A percentile compares a stretch with the other conserved stretches of the same genome.
Conservation (phyloP, 2,797 vertebrate species). For the Kryptopterus vitreolus region DNA sequence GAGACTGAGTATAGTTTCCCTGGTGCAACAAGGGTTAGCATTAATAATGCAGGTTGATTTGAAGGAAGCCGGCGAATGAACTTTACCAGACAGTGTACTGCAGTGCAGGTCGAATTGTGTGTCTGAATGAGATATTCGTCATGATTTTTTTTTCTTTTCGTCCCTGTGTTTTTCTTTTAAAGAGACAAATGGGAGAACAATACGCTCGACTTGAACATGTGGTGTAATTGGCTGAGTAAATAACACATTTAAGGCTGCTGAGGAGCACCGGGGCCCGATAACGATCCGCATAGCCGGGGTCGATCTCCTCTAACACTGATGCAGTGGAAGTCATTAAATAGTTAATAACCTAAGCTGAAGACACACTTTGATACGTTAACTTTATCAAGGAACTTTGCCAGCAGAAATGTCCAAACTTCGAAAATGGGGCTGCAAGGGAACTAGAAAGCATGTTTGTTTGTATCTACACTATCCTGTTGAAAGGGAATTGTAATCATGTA, state of each 20-base stretch:
- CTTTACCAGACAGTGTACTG: slow-evolving; percentile 12
- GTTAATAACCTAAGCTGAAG: slow-evolving; percentile 35
- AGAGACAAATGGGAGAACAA: slow-evolving; percentile 29
- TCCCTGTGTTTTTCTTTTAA: slow-evolving; percentile 13
- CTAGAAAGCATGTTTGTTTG: neutral
- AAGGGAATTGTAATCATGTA: too few relatives aligned
- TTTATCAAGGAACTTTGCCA: slow-evolving; percentile 24
- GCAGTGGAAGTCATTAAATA: slow-evolving; percentile 36
- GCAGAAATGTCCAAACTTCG: neutral
- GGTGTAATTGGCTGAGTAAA: slow-evolving; percentile 52
- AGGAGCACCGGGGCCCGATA: slow-evolving; percentile 42
- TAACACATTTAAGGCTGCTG: slow-evolving; percentile 42
- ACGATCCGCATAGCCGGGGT: slow-evolving; percentile 36
- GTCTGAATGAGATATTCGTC: slow-evolving; percentile 15
- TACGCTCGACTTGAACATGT: slow-evolving; percentile 3
- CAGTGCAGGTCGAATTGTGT: slow-evolving; percentile 1
- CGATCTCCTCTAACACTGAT: slow-evolving; percentile 42
- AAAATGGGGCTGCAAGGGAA: neutral
- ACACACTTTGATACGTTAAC: neutral
- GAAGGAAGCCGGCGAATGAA: neutral
- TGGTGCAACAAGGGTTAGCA: neutral
- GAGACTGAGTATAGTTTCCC: neutral
- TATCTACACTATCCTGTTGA: too few relatives aligned
- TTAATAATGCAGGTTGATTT: slow-evolving; percentile 6
- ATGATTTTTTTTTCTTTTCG: slow-evolving; percentile 7